Evolutionary conservation across 1,140 invertebrate species (phyloP).

Genomic region (Wasmannia auropunctata): DNA sequence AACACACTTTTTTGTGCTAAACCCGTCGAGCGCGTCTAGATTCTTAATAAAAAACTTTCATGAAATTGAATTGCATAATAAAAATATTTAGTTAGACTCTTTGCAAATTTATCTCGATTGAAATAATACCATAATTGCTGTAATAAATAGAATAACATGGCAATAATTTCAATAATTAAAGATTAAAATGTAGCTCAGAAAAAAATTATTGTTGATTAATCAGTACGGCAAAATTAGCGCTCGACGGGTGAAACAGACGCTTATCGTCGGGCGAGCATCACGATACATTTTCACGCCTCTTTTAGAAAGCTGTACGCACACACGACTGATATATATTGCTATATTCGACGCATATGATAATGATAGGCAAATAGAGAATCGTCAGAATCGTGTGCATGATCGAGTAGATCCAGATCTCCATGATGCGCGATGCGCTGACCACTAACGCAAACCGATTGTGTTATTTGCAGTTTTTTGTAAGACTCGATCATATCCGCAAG

Average conservation of each 20-base stretch:
- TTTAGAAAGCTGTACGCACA: slow-evolving; percentile 56
- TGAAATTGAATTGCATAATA: not conserved
- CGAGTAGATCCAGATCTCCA: slow-evolving; percentile 56
- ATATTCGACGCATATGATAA: slow-evolving; percentile 36
- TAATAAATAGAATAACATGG: not conserved
- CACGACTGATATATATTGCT: slow-evolving; percentile 54
- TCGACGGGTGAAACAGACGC: slow-evolving; percentile 27
- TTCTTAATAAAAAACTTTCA: not conserved
- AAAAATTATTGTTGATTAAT: not conserved
- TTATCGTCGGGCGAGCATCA: slow-evolving; percentile 41
- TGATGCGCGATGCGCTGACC: not conserved
- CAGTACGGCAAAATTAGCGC: not conserved
- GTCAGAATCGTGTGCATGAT: slow-evolving; percentile 68
- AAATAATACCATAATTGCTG: not conserved
- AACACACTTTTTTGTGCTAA: not conserved
- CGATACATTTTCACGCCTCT: slow-evolving; percentile 57
- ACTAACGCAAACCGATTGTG: slow-evolving; percentile 69
- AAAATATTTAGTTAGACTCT: not conserved
- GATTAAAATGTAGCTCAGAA: not conserved
- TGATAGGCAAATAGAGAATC: slow-evolving; percentile 43
- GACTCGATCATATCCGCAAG: slow-evolving; percentile 99
- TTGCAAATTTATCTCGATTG: not conserved
- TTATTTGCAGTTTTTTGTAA: slow-evolving; percentile 98
- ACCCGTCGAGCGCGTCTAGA: not conserved
- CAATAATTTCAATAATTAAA: not conserved